Conservation (phyloP, 2,797 vertebrate species). For the Sebastes itinus region DNA sequence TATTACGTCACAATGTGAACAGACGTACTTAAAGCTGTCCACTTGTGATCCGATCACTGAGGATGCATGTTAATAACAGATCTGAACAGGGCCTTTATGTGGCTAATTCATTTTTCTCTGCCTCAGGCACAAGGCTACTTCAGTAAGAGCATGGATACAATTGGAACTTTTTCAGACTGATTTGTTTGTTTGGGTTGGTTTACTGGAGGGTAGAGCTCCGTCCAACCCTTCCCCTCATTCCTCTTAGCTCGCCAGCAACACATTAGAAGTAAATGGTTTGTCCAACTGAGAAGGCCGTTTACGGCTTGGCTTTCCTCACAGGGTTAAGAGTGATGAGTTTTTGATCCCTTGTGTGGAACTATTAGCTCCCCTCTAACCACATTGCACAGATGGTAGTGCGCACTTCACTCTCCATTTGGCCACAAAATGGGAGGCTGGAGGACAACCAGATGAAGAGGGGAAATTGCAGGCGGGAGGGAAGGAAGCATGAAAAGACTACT, state of each 20-base stretch:
- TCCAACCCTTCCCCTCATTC: constrained; percentile 1
- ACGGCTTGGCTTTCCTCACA: constrained; percentile 43
- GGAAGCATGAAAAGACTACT: constrained; percentile 10
- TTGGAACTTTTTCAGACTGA: constrained; percentile 5
- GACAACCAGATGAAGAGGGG: constrained; percentile 34
- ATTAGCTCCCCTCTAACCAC: constrained; percentile 50
- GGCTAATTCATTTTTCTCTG: constrained; percentile 15
- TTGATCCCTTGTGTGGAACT: constrained; percentile 56
- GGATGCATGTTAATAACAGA: rapidly evolving
- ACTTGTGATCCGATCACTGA: too few relatives aligned
- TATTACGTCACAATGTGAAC: too few relatives aligned
- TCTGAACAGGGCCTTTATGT: too few relatives aligned
- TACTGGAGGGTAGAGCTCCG: background rate
- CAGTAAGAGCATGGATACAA: background rate
- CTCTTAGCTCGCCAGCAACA: constrained; percentile 39
- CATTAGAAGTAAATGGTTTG: constrained; percentile 52
- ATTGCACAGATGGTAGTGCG: constrained; percentile 58
- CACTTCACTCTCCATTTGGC: constrained; percentile 68
- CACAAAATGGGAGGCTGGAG: constrained; percentile 38
- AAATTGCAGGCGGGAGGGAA: constrained; percentile 18
- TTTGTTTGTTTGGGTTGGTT: background rate
- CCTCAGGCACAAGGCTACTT: constrained; percentile 22
- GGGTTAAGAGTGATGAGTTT: constrained; percentile 67
- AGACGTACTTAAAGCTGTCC: too few relatives aligned
- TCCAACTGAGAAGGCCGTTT: constrained; percentile 32